A percentile compares a stretch with the other conserved stretches of the same genome.
These are phyloP conservation scores for Luidia sarsii DNA, from an alignment of 53 echinoderm and acorn worm genomes.

Conservation along the genomic window DNA sequence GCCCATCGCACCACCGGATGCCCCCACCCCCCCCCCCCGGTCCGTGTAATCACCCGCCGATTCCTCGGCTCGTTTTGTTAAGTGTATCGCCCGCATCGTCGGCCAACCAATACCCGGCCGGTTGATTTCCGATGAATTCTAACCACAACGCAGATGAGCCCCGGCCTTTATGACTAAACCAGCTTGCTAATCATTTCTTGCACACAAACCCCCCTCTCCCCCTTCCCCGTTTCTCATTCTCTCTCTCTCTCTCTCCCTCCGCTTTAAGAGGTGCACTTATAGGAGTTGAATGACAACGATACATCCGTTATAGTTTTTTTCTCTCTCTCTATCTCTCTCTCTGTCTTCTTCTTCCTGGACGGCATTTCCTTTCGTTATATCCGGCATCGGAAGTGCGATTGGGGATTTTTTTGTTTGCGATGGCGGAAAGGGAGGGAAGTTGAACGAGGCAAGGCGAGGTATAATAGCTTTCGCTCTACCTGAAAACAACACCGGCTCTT, in stretches of 20 bases:
- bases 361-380: no score
- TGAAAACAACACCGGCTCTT: no score
- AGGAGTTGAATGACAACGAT: slow-evolving; percentile 16
- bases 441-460: no score
- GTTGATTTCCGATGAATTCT: slow-evolving; percentile 31
- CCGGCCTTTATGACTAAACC: background rate
- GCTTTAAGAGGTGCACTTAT: slow-evolving; percentile 1
- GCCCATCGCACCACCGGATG: no score
- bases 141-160: slow-evolving; percentile 27
- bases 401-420: no score
- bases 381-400: slow-evolving; percentile 19
- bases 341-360: no score
- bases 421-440: no score
- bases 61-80: slow-evolving; percentile 15
- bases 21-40: no score
- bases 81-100: slow-evolving; percentile 46
- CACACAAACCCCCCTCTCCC: no score
- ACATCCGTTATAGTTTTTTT: background rate
- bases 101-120: slow-evolving; percentile 3
- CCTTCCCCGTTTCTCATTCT: no score
- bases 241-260: background rate
- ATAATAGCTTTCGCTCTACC: no score
- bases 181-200: slow-evolving; percentile 9
- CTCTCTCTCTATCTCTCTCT: background rate
- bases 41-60: no score